phyloP scores from a whole-genome alignment of 1,140 invertebrate genomes.

The Agrilus planipennis region DNA sequence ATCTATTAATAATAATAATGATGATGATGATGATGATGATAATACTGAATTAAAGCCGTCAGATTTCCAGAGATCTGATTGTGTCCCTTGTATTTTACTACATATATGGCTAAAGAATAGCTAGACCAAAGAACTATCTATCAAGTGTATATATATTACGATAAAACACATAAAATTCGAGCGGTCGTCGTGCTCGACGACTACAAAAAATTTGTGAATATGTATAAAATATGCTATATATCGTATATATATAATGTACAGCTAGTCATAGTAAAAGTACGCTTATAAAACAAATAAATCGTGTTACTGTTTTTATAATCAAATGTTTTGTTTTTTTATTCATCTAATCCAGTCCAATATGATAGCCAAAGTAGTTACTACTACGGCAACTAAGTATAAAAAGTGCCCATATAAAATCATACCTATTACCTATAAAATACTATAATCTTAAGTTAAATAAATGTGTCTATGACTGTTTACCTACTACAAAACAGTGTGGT shows the following conservation, averaged over 20 bases:
- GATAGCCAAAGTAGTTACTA: too few species aligned
- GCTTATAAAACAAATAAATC: slow-evolving; percentile 35
- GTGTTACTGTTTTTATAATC: slow-evolving; percentile 36
- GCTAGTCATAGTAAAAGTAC: slow-evolving; percentile 36
- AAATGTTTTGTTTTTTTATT: too few species aligned
- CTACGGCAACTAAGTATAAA: too few species aligned
- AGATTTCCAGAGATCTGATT: slow-evolving; percentile 8
- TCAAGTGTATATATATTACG: slow-evolving; percentile 27
- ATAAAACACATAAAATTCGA: slow-evolving; percentile 23
- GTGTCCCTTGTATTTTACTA: slow-evolving; percentile 5
- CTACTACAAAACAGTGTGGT: too few species aligned
- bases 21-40: too few species aligned
- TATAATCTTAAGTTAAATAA: too few species aligned
- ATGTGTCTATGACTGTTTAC: too few species aligned
- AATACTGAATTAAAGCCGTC: slow-evolving; percentile 8
- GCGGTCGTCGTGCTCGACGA: slow-evolving; percentile 10
- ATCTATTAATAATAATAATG: slow-evolving; percentile 6
- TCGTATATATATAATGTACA: slow-evolving; percentile 36
- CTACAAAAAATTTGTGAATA: slow-evolving; percentile 30
- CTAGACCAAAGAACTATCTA: slow-evolving; percentile 33
- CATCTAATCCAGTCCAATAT: too few species aligned
- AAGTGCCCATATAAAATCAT: too few species aligned
- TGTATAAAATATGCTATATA: slow-evolving; percentile 33
- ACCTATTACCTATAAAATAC: too few species aligned
- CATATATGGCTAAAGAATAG: slow-evolving; percentile 25